These are phyloP conservation scores for Leuciscus idus DNA, from an alignment of 2,113 vertebrate species.

Conservation along the genomic window DNA sequence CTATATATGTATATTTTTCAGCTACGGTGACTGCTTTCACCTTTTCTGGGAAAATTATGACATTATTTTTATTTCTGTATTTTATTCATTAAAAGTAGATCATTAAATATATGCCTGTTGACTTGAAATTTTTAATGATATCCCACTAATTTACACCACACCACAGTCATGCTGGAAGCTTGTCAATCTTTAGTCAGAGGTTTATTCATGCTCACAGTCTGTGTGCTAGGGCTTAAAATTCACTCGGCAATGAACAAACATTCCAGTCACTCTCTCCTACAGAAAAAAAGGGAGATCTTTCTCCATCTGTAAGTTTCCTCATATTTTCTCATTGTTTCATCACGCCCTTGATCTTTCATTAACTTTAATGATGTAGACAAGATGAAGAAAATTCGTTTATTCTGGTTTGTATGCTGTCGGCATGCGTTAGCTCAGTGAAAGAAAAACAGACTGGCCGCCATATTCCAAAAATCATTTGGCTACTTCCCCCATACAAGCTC, in stretches of 20 bases:
- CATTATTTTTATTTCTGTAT: background rate
- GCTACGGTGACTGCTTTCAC: background rate
- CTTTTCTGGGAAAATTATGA: background rate
- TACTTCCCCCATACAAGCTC: background rate
- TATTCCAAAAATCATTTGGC: conserved; percentile 26
- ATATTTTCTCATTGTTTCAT: conserved; percentile 9
- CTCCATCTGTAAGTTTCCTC: conserved; percentile 1
- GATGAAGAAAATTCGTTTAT: conserved; percentile 25
- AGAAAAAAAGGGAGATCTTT: background rate
- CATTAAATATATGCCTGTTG: background rate
- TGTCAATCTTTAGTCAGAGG: background rate
- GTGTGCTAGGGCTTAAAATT: background rate
- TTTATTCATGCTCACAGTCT: conserved; percentile 26
- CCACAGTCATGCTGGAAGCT: background rate
- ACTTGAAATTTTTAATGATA: background rate
- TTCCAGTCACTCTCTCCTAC: background rate
- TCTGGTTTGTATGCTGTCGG: conserved; percentile 25
- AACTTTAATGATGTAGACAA: conserved; percentile 33
- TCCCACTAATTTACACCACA: conserved; percentile 30
- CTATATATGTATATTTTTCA: background rate
- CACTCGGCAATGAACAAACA: conserved; percentile 16
- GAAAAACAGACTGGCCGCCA: background rate
- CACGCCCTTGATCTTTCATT: conserved; percentile 31
- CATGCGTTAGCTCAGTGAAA: conserved; percentile 19
- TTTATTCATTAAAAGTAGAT: background rate